Evolutionary conservation across 2,113 vertebrate species (phyloP).

Genomic region (Malurus melanocephalus): DNA sequence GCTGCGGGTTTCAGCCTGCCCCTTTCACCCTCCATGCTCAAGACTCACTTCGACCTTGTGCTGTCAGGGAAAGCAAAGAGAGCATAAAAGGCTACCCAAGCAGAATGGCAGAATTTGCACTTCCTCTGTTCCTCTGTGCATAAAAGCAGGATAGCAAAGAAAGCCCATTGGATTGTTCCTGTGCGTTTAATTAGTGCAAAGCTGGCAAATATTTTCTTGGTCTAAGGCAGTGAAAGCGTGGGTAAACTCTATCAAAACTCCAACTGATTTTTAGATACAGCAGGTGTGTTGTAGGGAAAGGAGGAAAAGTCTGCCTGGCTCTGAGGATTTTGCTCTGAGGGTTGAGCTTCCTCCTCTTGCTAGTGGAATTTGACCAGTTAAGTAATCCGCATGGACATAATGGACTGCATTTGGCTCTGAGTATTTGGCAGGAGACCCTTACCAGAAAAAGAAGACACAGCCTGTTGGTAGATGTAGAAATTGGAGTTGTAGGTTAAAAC

Average conservation of each 20-base stretch:
- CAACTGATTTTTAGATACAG: neutral
- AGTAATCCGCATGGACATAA: neutral
- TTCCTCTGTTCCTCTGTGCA: neutral
- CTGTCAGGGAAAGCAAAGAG: neutral
- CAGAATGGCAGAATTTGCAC: neutral
- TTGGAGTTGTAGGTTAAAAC: neutral
- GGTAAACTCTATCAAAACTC: neutral
- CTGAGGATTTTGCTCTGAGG: neutral
- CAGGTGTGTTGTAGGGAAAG: neutral
- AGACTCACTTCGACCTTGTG: fast-evolving
- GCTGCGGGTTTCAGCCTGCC: neutral
- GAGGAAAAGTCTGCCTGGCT: neutral
- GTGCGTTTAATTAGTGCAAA: neutral
- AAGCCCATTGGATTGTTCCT: neutral
- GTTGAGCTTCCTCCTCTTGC: neutral
- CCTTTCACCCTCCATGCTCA: neutral
- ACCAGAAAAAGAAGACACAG: neutral
- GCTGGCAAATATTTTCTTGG: neutral
- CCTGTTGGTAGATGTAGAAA: neutral
- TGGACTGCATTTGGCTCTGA: neutral
- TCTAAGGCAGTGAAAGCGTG: neutral
- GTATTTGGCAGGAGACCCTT: neutral
- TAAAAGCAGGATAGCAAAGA: neutral
- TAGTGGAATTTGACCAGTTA: neutral
- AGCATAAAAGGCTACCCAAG: neutral